Base-by-base conservation (phyloP, 1,140 invertebrate genomes). In the Hypsibius dujardini region DNA sequence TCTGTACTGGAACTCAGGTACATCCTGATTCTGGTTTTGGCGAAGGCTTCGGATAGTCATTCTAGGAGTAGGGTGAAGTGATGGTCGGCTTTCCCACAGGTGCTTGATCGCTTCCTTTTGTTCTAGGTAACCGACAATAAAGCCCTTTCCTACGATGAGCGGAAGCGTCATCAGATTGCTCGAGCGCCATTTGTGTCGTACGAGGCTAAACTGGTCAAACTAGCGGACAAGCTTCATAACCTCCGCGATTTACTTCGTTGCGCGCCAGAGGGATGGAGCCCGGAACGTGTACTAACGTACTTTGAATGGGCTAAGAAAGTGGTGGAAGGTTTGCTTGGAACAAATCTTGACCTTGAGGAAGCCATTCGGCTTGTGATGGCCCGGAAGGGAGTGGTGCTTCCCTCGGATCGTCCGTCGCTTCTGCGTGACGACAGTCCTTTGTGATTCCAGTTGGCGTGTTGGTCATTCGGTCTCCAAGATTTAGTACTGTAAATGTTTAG, bases 201-300 rank as follows among this genome's bases (percentile, higher is more conserved):
- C 45, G 80, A 85, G 77, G 90, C 89, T 0, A 90, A 90, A 78
- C 79, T 92, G 1, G 86, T 93, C 0, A 88, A 87, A 79, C 77
- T 92, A 72, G 89, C 89, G 1, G 90, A 92, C 78, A 92, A 92
- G 78, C 79, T 92, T 70, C 89, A 92, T 77, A 92, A 92, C 80
- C 77, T 92, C 1, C 79, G 88, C 73, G 90, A 92, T 81, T 77
- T 91, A 28, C 79, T 84, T 47, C 78, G 80, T 60, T 73, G 74
- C 47, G 82, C 81, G 45, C 90, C 90, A 1, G 73, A 78, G 42
- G 85, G 83, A 7, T 90, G 88, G 89, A 80, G 82, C 28, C 75
- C 82, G 45, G 74, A 82, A 72, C 77, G 85, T 74, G 82, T 85
- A 1, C 74, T 80, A 2, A 83, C 87, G 74, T 87, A 87, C 79